These are phyloP conservation scores for Amazona vittata DNA, from an alignment of 2,113 vertebrate genomes.

Conservation along the genomic window DNA sequence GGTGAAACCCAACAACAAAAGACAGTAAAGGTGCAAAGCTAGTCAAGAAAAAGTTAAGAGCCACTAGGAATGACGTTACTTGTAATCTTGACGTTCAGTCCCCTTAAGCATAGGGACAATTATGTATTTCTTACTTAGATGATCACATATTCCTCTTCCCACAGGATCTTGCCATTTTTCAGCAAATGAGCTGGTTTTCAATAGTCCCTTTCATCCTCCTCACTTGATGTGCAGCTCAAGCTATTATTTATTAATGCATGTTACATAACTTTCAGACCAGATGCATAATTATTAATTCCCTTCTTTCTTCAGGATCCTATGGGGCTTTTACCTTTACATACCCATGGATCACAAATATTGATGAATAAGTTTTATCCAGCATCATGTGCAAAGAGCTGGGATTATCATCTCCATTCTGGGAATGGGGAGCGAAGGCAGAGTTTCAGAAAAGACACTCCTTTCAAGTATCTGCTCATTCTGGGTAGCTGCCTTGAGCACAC, in stretches of 20 bases:
- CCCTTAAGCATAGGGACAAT: neutral
- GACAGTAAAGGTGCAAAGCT: neutral
- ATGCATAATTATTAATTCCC: neutral
- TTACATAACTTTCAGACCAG: neutral
- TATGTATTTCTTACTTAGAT: neutral
- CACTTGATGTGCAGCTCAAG: neutral
- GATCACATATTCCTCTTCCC: neutral
- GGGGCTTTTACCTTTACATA: neutral
- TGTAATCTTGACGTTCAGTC: neutral
- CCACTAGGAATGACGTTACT: neutral
- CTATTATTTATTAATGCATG: neutral
- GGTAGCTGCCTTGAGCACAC: neutral
- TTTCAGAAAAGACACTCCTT: neutral
- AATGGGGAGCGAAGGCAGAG: neutral
- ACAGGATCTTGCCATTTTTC: neutral
- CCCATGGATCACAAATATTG: neutral
- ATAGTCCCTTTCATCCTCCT: neutral
- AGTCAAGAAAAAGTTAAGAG: neutral
- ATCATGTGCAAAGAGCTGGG: neutral
- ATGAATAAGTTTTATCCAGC: neutral
- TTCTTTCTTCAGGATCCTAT: neutral
- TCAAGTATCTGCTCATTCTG: neutral
- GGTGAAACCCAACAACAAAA: neutral
- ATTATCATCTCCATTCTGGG: neutral
- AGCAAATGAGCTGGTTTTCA: neutral